Evolutionary conservation across 1,140 invertebrate species (phyloP).

Genomic region (Cataglyphis hispanica): DNA sequence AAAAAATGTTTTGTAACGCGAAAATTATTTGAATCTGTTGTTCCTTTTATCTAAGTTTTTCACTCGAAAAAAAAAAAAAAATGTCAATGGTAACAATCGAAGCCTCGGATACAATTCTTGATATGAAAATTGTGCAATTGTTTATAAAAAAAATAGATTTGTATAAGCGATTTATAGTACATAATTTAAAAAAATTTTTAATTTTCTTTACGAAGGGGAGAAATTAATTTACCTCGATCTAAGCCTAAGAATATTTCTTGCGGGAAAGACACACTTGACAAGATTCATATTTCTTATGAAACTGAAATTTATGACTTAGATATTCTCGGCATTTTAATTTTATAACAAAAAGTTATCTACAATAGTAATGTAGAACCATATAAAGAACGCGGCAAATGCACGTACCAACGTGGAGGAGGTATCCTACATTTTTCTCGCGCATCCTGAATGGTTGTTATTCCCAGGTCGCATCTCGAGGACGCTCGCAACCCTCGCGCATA

Average conservation of each 20-base stretch:
- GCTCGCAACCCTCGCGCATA: conserved; percentile 44
- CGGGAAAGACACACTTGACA: background rate
- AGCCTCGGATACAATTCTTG: background rate
- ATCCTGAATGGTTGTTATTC: background rate
- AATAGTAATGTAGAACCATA: background rate
- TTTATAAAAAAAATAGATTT: background rate
- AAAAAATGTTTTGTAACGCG: conserved; percentile 26
- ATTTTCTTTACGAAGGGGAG: background rate
- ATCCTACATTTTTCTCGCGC: conserved; percentile 34
- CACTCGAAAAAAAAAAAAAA: background rate
- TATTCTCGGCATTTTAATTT: conserved; percentile 41
- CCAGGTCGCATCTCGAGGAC: conserved; percentile 27
- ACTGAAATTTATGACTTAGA: background rate
- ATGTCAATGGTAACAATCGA: background rate
- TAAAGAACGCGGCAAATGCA: background rate
- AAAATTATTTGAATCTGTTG: conserved; percentile 15
- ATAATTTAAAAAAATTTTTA: conserved; percentile 5
- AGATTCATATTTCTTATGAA: background rate
- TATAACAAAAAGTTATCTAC: background rate
- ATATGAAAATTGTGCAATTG: background rate
- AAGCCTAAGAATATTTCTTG: background rate
- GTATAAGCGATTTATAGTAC: background rate
- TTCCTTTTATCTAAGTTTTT: background rate
- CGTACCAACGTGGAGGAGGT: background rate
- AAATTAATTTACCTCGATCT: background rate